Base-by-base conservation (phyloP, 2,888 invertebrate genomes). In the Allygus modestus region DNA sequence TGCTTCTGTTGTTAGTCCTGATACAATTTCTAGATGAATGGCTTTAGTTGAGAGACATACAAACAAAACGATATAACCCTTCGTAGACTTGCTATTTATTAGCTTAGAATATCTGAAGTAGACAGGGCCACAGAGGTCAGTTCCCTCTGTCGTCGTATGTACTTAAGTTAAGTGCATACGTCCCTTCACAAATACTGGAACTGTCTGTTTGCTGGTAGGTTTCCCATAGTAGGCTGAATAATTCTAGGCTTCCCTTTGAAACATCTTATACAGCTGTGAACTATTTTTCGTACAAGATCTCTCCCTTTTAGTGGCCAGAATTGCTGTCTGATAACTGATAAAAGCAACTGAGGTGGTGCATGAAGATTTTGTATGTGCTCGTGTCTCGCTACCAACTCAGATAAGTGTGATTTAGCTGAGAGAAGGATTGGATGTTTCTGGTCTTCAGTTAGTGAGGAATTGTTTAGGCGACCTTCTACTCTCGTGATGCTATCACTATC, bases 41-140 rank as follows among this genome's bases (percentile, higher is more conserved):
- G 37, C 37, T 37, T 37, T 37, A 37, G 37, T 37, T 7, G 37
- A 7, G 37, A 37, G 11, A 37, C 37, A 37, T 4, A 37, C 11
- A 11, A 37, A 81, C 17, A 81, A 15, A 54, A 17, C n/a, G 7
- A 81, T 26, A 43, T 81, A 81, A 5, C 26, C 20, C 54, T 81
- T 37, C 11, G 37, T 37, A 7, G 37, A 4, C 12, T 12, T 4
- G 12, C 15, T 37, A 37, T 46, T 46, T 15, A 7, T 46, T 7
- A 17, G 46, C 17, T 46, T 17, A 9, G 46, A 15, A 12, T 20
- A 37, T 26, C n/a, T 54, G 20, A 58, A 26, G 58, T 12, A 54
- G 26, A 81, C 23, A 17, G 81, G 54, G 2, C 81, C 81, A 58
- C 81, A 81, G 15, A 26, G 20, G 41, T 81, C 81, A 0, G 37